Conservation (phyloP, 2,797 vertebrate genomes). For the Coluber constrictor region DNA sequence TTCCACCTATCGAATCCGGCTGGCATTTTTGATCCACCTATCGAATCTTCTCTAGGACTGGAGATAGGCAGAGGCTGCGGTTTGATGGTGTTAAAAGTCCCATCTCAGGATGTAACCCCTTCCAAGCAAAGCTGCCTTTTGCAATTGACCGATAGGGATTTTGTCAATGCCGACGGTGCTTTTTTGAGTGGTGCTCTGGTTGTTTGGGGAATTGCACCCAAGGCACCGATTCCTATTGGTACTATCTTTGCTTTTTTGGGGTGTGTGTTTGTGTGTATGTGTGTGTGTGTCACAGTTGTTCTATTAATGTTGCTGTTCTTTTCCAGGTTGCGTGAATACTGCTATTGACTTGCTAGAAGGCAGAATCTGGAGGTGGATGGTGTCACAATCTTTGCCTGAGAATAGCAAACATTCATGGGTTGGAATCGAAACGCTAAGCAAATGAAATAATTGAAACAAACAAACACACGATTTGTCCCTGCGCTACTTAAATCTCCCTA, state of each 20-base stretch:
- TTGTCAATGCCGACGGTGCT: not conserved
- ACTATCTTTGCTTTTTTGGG: not conserved
- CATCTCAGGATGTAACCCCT: not conserved
- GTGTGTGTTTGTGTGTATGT: too few relatives aligned
- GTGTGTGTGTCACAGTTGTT: not conserved
- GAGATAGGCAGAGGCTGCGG: not conserved
- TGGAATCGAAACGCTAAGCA: not conserved
- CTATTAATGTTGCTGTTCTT: not conserved
- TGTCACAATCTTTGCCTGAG: not conserved
- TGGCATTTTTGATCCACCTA: too few relatives aligned
- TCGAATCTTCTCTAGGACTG: too few relatives aligned
- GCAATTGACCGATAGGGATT: too few relatives aligned
- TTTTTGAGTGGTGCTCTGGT: not conserved
- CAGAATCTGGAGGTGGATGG: not conserved
- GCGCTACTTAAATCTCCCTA: not conserved
- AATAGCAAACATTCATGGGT: not conserved
- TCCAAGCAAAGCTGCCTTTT: too few relatives aligned
- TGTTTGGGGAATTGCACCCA: not conserved
- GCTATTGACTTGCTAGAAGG: not conserved
- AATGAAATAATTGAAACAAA: not conserved
- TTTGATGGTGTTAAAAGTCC: not conserved
- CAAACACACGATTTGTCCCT: not conserved
- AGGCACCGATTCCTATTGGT: not conserved
- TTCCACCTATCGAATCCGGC: too few relatives aligned
- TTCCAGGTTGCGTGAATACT: not conserved